Evolutionary conservation across 2,797 vertebrate species (phyloP).

Genomic region (Podarcis siculus): DNA sequence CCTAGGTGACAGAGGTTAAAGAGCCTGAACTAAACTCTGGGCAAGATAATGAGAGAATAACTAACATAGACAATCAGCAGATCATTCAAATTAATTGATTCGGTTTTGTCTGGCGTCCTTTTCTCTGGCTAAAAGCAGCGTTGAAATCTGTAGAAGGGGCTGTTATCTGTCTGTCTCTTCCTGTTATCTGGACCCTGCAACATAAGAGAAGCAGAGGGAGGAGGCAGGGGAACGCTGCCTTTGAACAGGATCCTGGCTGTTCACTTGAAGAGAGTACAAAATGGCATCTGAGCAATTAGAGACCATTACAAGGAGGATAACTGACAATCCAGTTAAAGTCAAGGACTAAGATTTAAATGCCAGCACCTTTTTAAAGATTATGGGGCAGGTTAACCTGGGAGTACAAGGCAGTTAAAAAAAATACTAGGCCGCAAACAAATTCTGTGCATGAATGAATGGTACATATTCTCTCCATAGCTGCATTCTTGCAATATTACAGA

Average conservation of each 20-base stretch:
- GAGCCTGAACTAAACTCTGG: constrained; percentile 38
- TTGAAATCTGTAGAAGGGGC: constrained; percentile 71
- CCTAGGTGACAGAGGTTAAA: constrained; percentile 43
- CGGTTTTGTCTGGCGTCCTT: constrained; percentile 73
- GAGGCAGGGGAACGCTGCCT: constrained; percentile 50
- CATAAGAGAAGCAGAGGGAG: constrained; percentile 40
- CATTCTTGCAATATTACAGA: background rate
- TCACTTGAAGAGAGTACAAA: constrained; percentile 57
- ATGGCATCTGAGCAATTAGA: constrained; percentile 32
- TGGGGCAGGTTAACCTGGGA: background rate
- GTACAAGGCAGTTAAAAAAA: background rate
- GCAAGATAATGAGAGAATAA: constrained; percentile 76
- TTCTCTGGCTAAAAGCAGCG: constrained; percentile 69
- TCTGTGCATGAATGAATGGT: background rate
- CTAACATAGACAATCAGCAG: constrained; percentile 82
- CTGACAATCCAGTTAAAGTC: background rate
- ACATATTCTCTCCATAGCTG: background rate
- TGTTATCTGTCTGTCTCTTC: constrained; percentile 71
- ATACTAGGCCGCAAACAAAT: background rate
- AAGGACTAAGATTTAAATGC: background rate
- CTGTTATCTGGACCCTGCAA: constrained; percentile 68
- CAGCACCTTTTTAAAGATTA: background rate
- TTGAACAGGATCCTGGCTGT: constrained; percentile 59
- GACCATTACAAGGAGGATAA: background rate
- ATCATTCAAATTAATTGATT: constrained; percentile 86